phyloP scores from a whole-genome alignment of 2,113 vertebrate species.

The Notarius lentiginosus region DNA sequence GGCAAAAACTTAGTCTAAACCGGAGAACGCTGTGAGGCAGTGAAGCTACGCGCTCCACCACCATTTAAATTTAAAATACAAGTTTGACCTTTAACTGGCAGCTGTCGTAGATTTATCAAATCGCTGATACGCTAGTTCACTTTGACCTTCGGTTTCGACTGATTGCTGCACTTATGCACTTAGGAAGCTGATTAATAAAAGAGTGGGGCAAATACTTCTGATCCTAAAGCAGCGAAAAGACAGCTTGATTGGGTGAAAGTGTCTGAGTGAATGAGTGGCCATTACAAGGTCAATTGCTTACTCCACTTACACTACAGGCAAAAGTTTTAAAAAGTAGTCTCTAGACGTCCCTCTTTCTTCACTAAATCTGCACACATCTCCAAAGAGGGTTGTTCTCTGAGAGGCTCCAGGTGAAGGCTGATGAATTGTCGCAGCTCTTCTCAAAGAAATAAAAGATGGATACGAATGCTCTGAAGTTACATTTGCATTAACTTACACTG shows the following conservation, averaged over 20 bases:
- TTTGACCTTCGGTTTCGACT: conserved; percentile 1
- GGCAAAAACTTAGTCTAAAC: background rate
- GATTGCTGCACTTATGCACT: background rate
- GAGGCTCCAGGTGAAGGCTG: background rate
- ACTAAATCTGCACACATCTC: background rate
- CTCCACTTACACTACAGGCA: background rate
- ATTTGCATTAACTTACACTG: background rate
- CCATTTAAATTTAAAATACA: background rate
- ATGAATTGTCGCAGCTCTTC: background rate
- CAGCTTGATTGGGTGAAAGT: background rate
- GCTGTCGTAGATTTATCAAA: background rate
- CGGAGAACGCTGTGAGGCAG: background rate
- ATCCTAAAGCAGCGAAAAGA: background rate
- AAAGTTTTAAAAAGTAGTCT: background rate
- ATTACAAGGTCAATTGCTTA: background rate
- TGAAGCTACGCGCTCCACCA: background rate
- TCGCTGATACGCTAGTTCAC: background rate
- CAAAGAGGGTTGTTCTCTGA: background rate
- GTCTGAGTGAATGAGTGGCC: background rate
- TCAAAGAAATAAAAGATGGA: background rate
- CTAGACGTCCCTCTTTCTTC: background rate
- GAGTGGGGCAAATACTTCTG: background rate
- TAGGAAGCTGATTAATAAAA: background rate
- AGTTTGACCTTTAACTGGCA: background rate
- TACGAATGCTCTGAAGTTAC: background rate